These are phyloP conservation scores for Nesidiocoris tenuis DNA, from an alignment of 2,888 invertebrate genomes.

Conservation along the genomic window DNA sequence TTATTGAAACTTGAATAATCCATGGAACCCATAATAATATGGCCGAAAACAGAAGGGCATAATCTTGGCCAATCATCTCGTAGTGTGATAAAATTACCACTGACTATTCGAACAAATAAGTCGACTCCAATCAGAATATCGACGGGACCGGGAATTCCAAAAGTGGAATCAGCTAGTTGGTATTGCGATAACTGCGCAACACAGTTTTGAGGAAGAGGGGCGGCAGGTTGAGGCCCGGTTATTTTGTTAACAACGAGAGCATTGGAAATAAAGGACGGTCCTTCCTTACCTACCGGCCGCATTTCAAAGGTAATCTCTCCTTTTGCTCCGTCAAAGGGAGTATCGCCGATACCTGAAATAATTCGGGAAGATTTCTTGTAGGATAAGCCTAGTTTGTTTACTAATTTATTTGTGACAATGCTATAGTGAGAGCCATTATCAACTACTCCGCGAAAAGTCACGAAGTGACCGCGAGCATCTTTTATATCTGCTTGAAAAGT, in stretches of 20 bases:
- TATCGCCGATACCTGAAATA: neutral
- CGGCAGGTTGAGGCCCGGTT: neutral
- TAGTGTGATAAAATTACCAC: neutral
- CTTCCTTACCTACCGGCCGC: neutral
- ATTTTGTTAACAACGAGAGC: neutral
- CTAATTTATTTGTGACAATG: neutral
- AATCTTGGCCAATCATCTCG: neutral
- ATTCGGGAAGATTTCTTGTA: neutral
- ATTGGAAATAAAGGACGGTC: neutral
- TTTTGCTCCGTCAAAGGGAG: neutral
- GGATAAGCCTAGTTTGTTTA: neutral
- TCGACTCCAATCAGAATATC: slow-evolving; percentile 5
- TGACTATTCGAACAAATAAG: neutral
- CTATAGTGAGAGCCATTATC: neutral
- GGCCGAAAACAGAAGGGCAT: slow-evolving; percentile 4
- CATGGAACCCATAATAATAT: slow-evolving; percentile 4
- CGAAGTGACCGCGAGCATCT: neutral
- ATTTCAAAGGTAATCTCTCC: neutral
- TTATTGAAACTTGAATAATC: neutral
- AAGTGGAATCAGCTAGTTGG: slow-evolving; percentile 4
- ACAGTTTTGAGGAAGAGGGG: neutral
- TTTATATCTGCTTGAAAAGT: neutral
- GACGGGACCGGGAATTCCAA: neutral
- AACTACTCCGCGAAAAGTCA: neutral
- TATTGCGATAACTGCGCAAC: neutral